These are phyloP conservation scores for Turritopsis rubra DNA, from an alignment of 30 jellyfish, hydroid and myxozoan genomes.

Conservation along the genomic window DNA sequence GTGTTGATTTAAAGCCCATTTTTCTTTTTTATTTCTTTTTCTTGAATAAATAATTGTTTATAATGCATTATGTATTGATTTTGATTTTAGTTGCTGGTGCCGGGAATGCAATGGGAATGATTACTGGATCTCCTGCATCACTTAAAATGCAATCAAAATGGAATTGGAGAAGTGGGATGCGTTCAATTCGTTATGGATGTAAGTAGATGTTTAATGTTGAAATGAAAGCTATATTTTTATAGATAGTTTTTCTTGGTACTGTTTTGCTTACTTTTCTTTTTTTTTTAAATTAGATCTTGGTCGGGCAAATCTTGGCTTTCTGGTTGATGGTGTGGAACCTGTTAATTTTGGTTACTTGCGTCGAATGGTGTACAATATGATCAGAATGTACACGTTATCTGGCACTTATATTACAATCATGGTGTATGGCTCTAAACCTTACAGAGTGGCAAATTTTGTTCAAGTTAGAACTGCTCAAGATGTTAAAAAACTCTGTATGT, in stretches of 20 bases:
- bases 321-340: constrained; percentile 71
- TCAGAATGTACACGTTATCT: constrained; percentile 73
- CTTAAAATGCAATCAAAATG: constrained; percentile 55
- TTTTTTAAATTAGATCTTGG: constrained; percentile 54
- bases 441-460: constrained; percentile 72
- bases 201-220: constrained; percentile 40
- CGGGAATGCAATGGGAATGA: constrained; percentile 60
- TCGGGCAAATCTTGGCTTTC: constrained; percentile 83
- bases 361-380: constrained; percentile 67
- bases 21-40: background rate
- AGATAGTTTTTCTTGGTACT: no score
- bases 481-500: constrained; percentile 45
- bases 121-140: constrained; percentile 55
- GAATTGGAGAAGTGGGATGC: constrained; percentile 78
- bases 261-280: background rate
- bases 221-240: no score
- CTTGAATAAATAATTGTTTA: no score
- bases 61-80: background rate
- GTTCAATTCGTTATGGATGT: constrained; percentile 77
- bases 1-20: background rate
- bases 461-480: constrained; percentile 69
- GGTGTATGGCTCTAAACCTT: constrained; percentile 70
- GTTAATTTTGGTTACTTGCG: constrained; percentile 80
- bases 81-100: constrained; percentile 69
- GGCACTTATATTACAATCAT: constrained; percentile 80